phyloP scores from a whole-genome alignment of 2,113 vertebrate species.

The Percina caprodes region DNA sequence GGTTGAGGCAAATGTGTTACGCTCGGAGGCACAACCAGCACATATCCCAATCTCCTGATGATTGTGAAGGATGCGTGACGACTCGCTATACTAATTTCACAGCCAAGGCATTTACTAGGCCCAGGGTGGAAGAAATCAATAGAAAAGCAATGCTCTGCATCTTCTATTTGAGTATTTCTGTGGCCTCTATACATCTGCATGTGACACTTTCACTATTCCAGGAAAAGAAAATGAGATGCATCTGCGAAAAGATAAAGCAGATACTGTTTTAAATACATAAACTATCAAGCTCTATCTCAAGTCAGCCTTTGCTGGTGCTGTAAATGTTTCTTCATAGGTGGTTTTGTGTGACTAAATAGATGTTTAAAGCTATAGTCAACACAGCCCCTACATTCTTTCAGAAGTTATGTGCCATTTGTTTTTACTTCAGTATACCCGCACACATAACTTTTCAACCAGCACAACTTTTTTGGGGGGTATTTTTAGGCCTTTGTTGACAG shows the following conservation, averaged over 20 bases:
- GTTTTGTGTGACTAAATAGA: not conserved
- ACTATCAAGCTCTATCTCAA: not conserved
- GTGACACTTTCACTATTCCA: slow-evolving; percentile 5
- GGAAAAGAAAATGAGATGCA: slow-evolving; percentile 7
- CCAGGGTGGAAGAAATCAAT: slow-evolving; percentile 62
- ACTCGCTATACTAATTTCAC: slow-evolving; percentile 56
- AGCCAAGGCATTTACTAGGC: slow-evolving; percentile 60
- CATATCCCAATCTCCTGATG: slow-evolving; percentile 52
- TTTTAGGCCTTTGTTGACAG: too few relatives aligned
- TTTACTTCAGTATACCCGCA: not conserved
- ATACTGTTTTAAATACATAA: not conserved
- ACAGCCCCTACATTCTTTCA: not conserved
- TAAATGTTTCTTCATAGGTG: not conserved
- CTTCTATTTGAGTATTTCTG: slow-evolving; percentile 4
- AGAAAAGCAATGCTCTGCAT: slow-evolving; percentile 28
- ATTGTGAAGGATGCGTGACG: slow-evolving; percentile 56
- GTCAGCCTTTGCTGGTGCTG: not conserved
- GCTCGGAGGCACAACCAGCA: slow-evolving; percentile 55
- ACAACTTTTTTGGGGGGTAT: too few relatives aligned
- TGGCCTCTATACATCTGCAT: slow-evolving; percentile 19
- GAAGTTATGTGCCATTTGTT: not conserved
- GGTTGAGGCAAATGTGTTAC: slow-evolving; percentile 66
- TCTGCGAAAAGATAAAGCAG: not conserved
- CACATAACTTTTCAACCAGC: not conserved
- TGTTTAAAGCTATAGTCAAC: not conserved